phyloP scores from a whole-genome alignment of 1,140 invertebrate genomes.

The Amyelois transitella region DNA sequence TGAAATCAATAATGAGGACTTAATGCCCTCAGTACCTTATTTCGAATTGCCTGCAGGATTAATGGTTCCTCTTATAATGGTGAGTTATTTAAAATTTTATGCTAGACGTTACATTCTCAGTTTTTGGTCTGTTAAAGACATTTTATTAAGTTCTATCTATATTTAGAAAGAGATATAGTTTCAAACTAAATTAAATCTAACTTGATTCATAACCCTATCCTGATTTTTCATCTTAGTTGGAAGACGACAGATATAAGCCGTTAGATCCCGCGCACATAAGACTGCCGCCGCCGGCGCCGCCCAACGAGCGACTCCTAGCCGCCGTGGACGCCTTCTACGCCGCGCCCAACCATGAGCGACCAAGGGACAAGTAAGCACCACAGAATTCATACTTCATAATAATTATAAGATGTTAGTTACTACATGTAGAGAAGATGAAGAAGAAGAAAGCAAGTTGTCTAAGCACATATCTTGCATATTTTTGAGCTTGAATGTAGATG shows the following conservation, averaged over 20 bases:
- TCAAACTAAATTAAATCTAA: not conserved
- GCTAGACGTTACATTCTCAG: too few species aligned
- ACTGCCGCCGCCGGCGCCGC: constrained; percentile 93
- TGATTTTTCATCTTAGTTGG: constrained; percentile 77
- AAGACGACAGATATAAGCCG: constrained; percentile 92
- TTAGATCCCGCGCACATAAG: constrained; percentile 93
- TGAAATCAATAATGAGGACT: constrained; percentile 78
- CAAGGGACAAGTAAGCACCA: constrained; percentile 88
- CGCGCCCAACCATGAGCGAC: constrained; percentile 93
- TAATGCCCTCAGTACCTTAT: constrained; percentile 94
- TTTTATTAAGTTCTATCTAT: too few species aligned
- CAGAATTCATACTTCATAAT: not conserved
- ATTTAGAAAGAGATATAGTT: not conserved
- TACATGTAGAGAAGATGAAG: too few species aligned
- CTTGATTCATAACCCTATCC: not conserved
- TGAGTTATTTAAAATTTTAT: too few species aligned
- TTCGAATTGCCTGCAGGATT: constrained; percentile 96
- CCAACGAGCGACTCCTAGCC: constrained; percentile 91
- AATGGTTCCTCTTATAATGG: constrained; percentile 95
- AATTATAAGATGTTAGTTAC: too few species aligned
- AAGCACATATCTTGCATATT: too few species aligned
- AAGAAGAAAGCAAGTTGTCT: too few species aligned
- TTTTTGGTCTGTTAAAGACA: too few species aligned
- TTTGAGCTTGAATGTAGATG: too few species aligned
- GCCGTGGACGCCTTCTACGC: constrained; percentile 97